A percentile compares a stretch with the other conserved stretches of the same genome.
Conservation (phyloP, 1,140 invertebrate species). For the Papilio dardanus region DNA sequence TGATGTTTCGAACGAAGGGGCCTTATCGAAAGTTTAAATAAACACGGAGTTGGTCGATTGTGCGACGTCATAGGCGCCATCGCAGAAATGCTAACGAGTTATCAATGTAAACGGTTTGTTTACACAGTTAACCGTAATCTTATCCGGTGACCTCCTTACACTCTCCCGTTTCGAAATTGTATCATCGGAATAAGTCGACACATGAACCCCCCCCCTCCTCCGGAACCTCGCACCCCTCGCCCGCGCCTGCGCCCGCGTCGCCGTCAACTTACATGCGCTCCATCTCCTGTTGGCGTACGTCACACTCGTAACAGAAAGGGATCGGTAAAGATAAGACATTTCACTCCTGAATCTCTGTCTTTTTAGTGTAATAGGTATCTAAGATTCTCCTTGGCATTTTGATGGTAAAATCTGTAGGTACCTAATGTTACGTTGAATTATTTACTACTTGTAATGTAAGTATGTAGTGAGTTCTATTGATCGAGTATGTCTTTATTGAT, state of each 20-base stretch:
- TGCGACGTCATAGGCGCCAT: slow-evolving; percentile 66
- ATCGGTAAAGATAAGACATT: not conserved
- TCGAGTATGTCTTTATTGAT: slow-evolving; percentile 1
- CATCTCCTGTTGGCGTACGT: not conserved
- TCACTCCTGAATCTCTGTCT: too few species aligned
- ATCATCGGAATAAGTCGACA: slow-evolving; percentile 55
- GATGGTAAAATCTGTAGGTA: too few species aligned
- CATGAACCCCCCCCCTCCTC: slow-evolving; percentile 40
- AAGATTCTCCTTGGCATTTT: too few species aligned
- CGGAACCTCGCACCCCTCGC: not conserved
- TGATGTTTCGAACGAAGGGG: slow-evolving; percentile 42
- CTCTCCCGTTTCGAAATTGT: slow-evolving; percentile 80
- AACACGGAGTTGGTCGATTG: slow-evolving; percentile 50
- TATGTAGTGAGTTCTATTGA: not conserved
- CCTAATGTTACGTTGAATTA: too few species aligned
- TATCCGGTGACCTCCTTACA: slow-evolving; percentile 80
- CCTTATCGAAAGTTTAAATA: slow-evolving; percentile 52
- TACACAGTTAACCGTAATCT: slow-evolving; percentile 80
- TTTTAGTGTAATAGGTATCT: too few species aligned
- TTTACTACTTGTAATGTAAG: not conserved
- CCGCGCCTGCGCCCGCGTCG: slow-evolving; percentile 35
- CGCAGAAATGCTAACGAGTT: slow-evolving; percentile 74
- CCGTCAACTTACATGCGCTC: not conserved
- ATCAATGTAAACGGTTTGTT: slow-evolving; percentile 80
- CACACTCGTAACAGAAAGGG: not conserved